These are phyloP conservation scores for Rapana venosa DNA, from an alignment of 2,888 invertebrate species.

Conservation along the genomic window DNA sequence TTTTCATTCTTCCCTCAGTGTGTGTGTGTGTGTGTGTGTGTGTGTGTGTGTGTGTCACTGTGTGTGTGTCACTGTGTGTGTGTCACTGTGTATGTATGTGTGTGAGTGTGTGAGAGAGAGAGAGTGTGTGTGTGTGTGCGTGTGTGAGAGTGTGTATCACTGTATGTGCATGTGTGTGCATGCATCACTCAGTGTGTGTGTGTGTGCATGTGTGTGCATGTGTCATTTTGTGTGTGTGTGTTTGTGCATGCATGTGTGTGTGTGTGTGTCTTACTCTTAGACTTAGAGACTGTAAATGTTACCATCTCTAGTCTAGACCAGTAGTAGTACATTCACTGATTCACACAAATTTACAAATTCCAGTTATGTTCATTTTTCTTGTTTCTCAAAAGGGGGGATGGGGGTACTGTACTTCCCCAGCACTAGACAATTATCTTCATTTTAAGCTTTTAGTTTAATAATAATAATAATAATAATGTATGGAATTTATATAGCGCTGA, in stretches of 20 bases:
- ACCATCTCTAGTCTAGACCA: too few species aligned
- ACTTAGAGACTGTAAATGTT: too few species aligned
- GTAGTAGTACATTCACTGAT: too few species aligned
- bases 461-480: too few species aligned
- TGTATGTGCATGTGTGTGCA: background rate
- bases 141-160: background rate
- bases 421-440: too few species aligned
- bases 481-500: too few species aligned
- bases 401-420: too few species aligned
- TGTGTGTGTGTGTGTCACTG: constrained; percentile 18
- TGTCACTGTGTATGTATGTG: background rate
- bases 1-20: too few species aligned
- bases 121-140: background rate
- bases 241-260: background rate
- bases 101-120: background rate
- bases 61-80: background rate
- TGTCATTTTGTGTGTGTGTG: background rate
- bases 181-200: background rate
- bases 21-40: constrained; percentile 9
- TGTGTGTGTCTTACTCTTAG: background rate
- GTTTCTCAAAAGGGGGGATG: too few species aligned
- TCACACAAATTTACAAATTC: too few species aligned
- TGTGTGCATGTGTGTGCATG: constrained; percentile 1
- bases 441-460: too few species aligned
- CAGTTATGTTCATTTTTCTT: too few species aligned